Conservation (phyloP, 1,140 invertebrate species). For the Papilio xuthus region DNA sequence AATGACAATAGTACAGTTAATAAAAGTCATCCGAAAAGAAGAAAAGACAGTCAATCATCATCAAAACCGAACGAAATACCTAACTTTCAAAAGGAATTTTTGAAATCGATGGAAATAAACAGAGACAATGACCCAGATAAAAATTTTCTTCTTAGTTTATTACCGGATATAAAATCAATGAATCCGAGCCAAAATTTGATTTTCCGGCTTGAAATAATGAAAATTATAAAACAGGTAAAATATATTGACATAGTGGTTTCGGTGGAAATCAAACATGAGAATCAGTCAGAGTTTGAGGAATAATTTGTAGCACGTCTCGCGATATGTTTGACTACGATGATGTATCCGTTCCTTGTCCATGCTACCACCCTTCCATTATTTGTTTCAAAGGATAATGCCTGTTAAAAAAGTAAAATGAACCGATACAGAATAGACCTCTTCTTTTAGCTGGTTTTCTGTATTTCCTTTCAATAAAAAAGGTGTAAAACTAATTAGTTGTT, state of each 20-base stretch:
- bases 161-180: slow-evolving; percentile 2
- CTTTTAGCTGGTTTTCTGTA: no score
- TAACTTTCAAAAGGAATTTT: not conserved
- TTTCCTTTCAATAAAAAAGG: no score
- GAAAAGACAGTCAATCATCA: not conserved
- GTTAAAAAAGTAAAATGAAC: no score
- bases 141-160: not conserved
- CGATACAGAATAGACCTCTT: no score
- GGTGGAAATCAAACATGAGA: not conserved
- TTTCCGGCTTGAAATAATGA: slow-evolving; percentile 7
- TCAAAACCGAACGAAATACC: not conserved
- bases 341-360: no score
- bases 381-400: no score
- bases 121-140: not conserved
- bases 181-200: not conserved
- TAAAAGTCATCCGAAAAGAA: not conserved
- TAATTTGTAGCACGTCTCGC: not conserved
- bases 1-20: not conserved
- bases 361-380: no score
- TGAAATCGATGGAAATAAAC: not conserved
- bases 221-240: slow-evolving; percentile 6
- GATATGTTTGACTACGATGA: not conserved
- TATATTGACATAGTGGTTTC: not conserved
- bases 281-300: not conserved
- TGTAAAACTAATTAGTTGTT: no score